A percentile compares a stretch with the other conserved stretches of the same genome.
Evolutionary conservation across 2,113 vertebrate genomes (phyloP).

Genomic region (Calypte anna): DNA sequence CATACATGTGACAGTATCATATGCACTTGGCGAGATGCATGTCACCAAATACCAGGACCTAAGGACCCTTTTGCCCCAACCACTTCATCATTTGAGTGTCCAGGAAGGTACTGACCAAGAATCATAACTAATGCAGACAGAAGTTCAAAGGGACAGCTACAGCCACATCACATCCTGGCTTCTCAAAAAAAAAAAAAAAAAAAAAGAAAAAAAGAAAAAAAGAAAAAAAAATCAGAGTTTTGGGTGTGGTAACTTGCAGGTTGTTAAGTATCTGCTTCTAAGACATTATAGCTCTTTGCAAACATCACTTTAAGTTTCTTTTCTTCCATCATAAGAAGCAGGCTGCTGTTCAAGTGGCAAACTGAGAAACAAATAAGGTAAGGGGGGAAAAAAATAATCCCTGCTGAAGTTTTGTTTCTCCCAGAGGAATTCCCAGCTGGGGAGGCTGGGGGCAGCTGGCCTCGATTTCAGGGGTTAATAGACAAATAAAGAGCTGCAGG

Average conservation of each 20-base stretch:
- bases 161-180: background rate
- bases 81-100: background rate
- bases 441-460: background rate
- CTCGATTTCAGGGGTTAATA: background rate
- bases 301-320: background rate
- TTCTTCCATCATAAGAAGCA: background rate
- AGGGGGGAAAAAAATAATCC: background rate
- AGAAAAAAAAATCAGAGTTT: background rate
- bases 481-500: background rate
- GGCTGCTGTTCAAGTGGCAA: background rate
- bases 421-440: background rate
- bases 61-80: background rate
- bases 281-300: background rate
- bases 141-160: background rate
- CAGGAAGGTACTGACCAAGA: background rate
- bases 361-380: background rate
- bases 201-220: background rate
- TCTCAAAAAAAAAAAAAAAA: background rate
- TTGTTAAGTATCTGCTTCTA: background rate
- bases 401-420: background rate
- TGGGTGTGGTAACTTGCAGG: background rate
- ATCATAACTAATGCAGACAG: rapidly evolving
- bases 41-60: rapidly evolving
- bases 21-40: rapidly evolving
- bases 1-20: background rate